Percentiles rank a stretch among this genome's conserved stretches.
phyloP scores from a whole-genome alignment of 2,888 invertebrate species.

The Lasius platythorax region DNA sequence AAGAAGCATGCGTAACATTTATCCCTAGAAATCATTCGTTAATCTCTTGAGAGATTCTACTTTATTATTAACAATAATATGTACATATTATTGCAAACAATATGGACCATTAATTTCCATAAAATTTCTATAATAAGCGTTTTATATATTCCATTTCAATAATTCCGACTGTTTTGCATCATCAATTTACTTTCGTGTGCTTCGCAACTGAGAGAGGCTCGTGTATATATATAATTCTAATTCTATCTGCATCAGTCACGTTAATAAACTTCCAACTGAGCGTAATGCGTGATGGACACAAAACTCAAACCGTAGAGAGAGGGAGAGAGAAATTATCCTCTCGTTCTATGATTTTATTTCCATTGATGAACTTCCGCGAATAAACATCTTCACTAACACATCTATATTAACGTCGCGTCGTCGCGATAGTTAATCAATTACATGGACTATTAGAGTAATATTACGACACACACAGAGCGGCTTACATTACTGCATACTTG shows the following conservation, averaged over 20 bases:
- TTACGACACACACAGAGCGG: neutral
- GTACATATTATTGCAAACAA: neutral
- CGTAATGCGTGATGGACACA: conserved; percentile 1
- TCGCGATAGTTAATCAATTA: neutral
- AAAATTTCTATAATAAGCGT: neutral
- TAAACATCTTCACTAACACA: neutral
- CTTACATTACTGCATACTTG: neutral
- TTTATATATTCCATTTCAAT: neutral
- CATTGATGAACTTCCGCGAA: conserved; percentile 24
- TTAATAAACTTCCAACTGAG: conserved; percentile 38
- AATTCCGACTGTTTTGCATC: neutral
- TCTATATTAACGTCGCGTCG: too few species aligned
- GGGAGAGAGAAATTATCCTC: conserved; percentile 11
- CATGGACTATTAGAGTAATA: neutral
- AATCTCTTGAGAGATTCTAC: neutral
- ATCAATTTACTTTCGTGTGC: neutral
- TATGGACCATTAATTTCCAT: neutral
- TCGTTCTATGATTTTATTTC: conserved; percentile 23
- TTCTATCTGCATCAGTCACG: conserved; percentile 11
- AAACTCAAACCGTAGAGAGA: conserved; percentile 15
- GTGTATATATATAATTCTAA: neutral
- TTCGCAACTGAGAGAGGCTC: conserved; percentile 25
- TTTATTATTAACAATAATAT: neutral
- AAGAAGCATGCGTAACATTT: neutral
- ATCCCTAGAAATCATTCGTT: neutral